phyloP scores from a whole-genome alignment of 2,888 invertebrate genomes.

The Synanthedon vespiformis region DNA sequence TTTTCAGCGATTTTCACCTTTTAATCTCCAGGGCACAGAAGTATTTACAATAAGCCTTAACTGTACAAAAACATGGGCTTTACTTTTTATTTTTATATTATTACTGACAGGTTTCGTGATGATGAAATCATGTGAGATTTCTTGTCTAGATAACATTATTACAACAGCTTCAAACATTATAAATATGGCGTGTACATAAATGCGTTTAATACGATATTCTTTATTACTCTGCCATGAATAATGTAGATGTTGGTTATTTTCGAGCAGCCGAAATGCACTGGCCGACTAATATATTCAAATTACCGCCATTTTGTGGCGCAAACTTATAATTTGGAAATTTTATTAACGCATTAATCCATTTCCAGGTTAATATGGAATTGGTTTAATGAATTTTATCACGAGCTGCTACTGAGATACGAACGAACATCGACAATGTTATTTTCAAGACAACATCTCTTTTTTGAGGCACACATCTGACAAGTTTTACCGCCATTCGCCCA shows the following conservation, averaged over 20 bases:
- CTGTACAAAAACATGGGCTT: too few species aligned
- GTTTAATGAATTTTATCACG: background rate
- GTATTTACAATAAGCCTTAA: too few species aligned
- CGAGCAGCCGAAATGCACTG: slow-evolving; percentile 8
- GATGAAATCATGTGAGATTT: too few species aligned
- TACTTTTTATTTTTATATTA: too few species aligned
- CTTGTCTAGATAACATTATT: too few species aligned
- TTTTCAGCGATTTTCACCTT: too few species aligned
- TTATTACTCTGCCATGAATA: slow-evolving; percentile 16
- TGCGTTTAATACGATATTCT: background rate
- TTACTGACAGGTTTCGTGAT: too few species aligned
- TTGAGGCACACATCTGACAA: too few species aligned
- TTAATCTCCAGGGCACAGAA: too few species aligned
- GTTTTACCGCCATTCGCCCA: too few species aligned
- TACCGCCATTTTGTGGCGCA: slow-evolving; percentile 13
- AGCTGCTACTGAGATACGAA: background rate
- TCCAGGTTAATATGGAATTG: background rate
- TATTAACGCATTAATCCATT: slow-evolving; percentile 6
- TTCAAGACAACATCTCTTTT: too few species aligned
- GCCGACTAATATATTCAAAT: slow-evolving; percentile 29
- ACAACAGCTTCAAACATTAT: background rate
- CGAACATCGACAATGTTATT: too few species aligned
- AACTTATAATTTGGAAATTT: slow-evolving; percentile 25
- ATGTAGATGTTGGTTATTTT: slow-evolving; percentile 17
- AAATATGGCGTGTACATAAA: slow-evolving; percentile 5